Percentiles rank a stretch among this genome's conserved stretches.
Conservation (phyloP, 2,113 vertebrate species). For the Archilochus colubris region DNA sequence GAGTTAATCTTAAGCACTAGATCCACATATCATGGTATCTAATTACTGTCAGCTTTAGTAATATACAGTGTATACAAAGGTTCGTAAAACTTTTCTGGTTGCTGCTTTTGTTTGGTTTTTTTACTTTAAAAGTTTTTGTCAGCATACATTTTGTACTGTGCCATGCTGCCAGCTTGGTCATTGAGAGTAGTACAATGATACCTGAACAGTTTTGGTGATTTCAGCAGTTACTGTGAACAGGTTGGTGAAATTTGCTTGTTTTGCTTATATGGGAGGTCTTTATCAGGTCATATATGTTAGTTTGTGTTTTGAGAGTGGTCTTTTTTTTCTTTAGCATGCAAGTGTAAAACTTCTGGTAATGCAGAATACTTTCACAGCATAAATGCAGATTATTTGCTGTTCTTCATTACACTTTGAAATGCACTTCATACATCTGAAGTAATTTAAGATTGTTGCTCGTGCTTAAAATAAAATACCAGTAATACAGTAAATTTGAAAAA, state of each 20-base stretch:
- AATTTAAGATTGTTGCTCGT: not conserved
- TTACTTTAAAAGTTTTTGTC: not conserved
- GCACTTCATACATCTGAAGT: not conserved
- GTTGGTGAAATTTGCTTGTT: not conserved
- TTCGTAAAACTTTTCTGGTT: not conserved
- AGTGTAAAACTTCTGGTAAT: not conserved
- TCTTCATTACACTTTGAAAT: not conserved
- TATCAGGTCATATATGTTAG: not conserved
- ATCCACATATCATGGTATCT: not conserved
- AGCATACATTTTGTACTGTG: not conserved
- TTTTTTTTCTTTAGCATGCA: not conserved
- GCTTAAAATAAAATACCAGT: not conserved
- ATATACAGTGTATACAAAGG: not conserved
- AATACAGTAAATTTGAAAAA: not conserved
- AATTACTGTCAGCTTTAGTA: not conserved
- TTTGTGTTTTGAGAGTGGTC: not conserved
- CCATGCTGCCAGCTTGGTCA: not conserved
- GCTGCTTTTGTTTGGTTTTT: not conserved
- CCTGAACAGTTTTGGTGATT: accelerated
- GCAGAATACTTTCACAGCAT: not conserved
- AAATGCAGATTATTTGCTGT: not conserved
- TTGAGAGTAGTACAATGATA: not conserved
- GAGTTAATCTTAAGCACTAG: not conserved
- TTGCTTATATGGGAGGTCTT: not conserved
- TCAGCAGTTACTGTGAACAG: not conserved